Evolutionary conservation across 2,888 invertebrate species (phyloP), one percentile per base, ranked within the genome.

Genomic region (Euproctis similis): DNA sequence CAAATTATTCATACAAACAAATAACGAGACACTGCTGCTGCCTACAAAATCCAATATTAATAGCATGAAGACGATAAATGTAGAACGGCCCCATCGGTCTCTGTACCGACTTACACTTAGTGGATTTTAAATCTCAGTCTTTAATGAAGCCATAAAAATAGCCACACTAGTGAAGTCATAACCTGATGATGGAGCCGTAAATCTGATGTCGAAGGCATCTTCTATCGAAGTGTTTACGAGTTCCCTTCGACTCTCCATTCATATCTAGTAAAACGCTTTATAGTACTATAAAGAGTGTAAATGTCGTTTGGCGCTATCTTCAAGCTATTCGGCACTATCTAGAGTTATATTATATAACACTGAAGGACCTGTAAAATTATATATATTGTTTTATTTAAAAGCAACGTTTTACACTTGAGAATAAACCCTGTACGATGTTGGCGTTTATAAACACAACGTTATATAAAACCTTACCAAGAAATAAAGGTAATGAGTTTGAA

Each of bases 211-310:
- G 37, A 24, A 34, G 26, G 9, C 36, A 27, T 30, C 38, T n/a
- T 44, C 39, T 33, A 43, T 43, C 41, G 39, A 43, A 36, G 46
- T 46, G 48, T 50, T 50, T 50, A 50, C 43, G 51, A 45, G 48
- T 37, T 38, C 33, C 33, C 34, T 38, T 30, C 29, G 38, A 38
- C 39, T 46, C 23, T 19, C 24, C 31, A 28, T 28, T 44, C 46
- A 37, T 32, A 26, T 39, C 32, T 31, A 26, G 27, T 32, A 32
- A n/a, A 46, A 28, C 30, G 28, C 30, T 49, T 50, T 50, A 49
- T 47, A 36, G 36, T 39, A 35, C 35, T 30, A 42, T 47, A 47
- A 50, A 49, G 30, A 26, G 36, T 34, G 25, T 10, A 24, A 41
- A 39, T 30, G 35, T 36, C 37, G 28, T 42, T 30, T 9, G 27